phyloP scores from a whole-genome alignment of 1,140 invertebrate species.

The Drosophila elegans region DNA sequence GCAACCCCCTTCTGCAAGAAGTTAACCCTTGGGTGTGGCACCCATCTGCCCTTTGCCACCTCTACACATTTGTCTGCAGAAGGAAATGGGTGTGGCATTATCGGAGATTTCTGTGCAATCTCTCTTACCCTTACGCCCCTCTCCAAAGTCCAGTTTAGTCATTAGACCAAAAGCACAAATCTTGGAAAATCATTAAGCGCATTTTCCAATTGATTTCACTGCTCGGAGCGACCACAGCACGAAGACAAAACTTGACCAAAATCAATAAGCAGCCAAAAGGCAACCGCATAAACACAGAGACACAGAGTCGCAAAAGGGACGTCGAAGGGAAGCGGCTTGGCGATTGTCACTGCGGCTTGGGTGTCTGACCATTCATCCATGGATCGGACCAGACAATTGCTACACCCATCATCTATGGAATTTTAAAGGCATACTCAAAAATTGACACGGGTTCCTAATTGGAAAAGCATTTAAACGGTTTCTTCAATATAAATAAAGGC shows the following conservation, averaged over 20 bases:
- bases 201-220: conserved; percentile 83
- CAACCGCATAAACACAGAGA: conserved; percentile 52
- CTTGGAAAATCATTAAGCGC: conserved; percentile 75
- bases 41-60: conserved; percentile 37
- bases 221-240: conserved; percentile 46
- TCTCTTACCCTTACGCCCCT: conserved; percentile 16
- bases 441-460: no score
- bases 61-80: conserved; percentile 19
- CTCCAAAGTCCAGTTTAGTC: conserved; percentile 60
- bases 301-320: conserved; percentile 11
- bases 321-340: conserved; percentile 7
- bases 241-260: conserved; percentile 56
- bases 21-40: conserved; percentile 55
- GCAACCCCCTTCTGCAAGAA: conserved; percentile 40
- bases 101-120: conserved; percentile 52
- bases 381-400: conserved; percentile 28
- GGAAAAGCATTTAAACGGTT: no score
- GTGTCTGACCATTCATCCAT: conserved; percentile 53
- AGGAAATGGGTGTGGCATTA: conserved; percentile 64
- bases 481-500: no score
- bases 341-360: conserved; percentile 50
- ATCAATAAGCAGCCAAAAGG: conserved; percentile 76
- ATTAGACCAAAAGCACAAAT: conserved; percentile 54
- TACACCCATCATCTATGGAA: not conserved
- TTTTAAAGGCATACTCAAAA: not conserved